Percentiles rank a stretch among this genome's conserved stretches.
These are phyloP conservation scores for Heterochromis multidens DNA, from an alignment of 2,113 vertebrate genomes.

Conservation along the genomic window DNA sequence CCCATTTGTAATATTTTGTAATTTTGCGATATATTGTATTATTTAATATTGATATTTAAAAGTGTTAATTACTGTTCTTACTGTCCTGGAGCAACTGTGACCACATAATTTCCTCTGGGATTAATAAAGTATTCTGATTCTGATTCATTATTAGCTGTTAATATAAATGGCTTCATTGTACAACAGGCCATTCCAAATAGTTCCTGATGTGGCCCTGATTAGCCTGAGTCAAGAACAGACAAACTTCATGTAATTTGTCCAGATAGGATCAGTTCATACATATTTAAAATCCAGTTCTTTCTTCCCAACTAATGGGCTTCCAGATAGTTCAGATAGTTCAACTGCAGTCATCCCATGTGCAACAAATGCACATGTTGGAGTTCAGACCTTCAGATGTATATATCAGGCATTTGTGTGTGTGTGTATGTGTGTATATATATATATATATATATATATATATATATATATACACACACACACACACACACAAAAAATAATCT, in stretches of 20 bases:
- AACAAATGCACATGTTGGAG: neutral
- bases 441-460: too few relatives aligned
- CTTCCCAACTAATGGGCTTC: conserved; percentile 36
- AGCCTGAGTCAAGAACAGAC: conserved; percentile 58
- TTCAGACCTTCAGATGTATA: neutral
- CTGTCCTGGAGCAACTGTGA: too few relatives aligned
- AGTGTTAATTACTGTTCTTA: too few relatives aligned
- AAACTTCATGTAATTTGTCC: conserved; percentile 68
- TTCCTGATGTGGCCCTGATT: conserved; percentile 60
- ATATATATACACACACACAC: too few relatives aligned
- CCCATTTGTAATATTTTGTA: too few relatives aligned
- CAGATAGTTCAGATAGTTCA: conserved; percentile 37
- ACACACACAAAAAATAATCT: too few relatives aligned
- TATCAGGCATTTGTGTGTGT: too few relatives aligned
- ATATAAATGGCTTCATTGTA: conserved; percentile 55
- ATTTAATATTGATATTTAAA: too few relatives aligned
- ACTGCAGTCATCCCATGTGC: neutral
- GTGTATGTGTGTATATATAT: too few relatives aligned
- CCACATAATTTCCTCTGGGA: too few relatives aligned
- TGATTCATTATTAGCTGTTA: conserved; percentile 30
- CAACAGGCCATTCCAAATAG: conserved; percentile 49
- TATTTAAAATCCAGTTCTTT: conserved; percentile 57
- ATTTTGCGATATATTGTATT: too few relatives aligned
- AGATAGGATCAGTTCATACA: conserved; percentile 58
- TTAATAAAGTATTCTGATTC: too few relatives aligned